A percentile compares a stretch with the other conserved stretches of the same genome.
These are phyloP conservation scores for Tricholauxania praeusta DNA, from an alignment of 2,888 invertebrate species.

Conservation along the genomic window DNA sequence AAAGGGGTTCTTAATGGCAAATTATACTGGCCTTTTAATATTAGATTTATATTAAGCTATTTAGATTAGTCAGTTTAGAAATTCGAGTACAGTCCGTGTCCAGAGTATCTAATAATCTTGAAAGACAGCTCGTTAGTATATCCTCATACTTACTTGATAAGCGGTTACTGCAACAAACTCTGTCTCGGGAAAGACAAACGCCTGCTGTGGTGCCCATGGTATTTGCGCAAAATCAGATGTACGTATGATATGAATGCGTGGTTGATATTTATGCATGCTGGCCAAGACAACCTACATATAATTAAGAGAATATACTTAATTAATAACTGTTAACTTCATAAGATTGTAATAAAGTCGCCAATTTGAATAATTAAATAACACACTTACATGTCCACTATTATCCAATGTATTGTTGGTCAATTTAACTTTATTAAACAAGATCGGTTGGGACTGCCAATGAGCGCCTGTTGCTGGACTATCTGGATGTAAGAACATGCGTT, in stretches of 20 bases:
- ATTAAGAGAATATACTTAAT: neutral
- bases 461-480: slow-evolving; percentile 88
- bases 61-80: too few species aligned
- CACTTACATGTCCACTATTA: slow-evolving; percentile 81
- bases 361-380: neutral
- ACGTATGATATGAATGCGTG: slow-evolving; percentile 86
- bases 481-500: slow-evolving; percentile 85
- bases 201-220: slow-evolving; percentile 78
- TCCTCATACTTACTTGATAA: slow-evolving; percentile 79
- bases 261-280: slow-evolving; percentile 98
- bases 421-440: slow-evolving; percentile 86
- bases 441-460: slow-evolving; percentile 87
- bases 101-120: too few species aligned
- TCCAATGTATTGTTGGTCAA: slow-evolving; percentile 89
- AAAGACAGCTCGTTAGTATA: neutral
- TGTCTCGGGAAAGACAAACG: slow-evolving; percentile 82
- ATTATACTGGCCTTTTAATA: too few species aligned
- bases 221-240: slow-evolving; percentile 79
- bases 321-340: too few species aligned
- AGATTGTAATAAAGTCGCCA: too few species aligned
- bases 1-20: slow-evolving; percentile 13
- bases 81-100: too few species aligned
- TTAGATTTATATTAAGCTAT: too few species aligned
- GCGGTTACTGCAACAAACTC: slow-evolving; percentile 98
- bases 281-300: slow-evolving; percentile 83